phyloP scores from a whole-genome alignment of 2,888 invertebrate species.

The Acleris emargana region DNA sequence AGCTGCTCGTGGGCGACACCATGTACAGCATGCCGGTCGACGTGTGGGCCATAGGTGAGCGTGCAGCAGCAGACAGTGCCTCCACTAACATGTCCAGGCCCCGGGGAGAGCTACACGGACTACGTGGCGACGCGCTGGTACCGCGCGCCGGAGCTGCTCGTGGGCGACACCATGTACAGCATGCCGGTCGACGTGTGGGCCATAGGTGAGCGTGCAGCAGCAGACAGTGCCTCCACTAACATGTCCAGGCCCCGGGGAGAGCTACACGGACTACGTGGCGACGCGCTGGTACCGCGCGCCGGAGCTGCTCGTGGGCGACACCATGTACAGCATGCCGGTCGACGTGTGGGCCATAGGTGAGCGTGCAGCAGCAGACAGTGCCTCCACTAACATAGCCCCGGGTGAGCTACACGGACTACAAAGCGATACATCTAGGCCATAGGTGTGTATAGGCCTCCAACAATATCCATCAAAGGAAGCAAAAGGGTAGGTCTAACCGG shows the following conservation, averaged over 20 bases:
- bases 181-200: constrained; percentile 99
- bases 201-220: constrained; percentile 88
- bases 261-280: constrained; percentile 99
- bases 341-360: constrained; percentile 99
- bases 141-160: constrained; percentile 85
- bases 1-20: constrained; percentile 94
- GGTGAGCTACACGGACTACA: constrained; percentile 99
- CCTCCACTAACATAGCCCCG: constrained; percentile 86
- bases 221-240: constrained; percentile 43
- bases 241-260: constrained; percentile 94
- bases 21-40: constrained; percentile 96
- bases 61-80: constrained; percentile 46
- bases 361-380: constrained; percentile 72
- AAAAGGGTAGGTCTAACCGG: no score
- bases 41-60: constrained; percentile 96
- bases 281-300: constrained; percentile 96
- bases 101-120: constrained; percentile 99
- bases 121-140: constrained; percentile 99
- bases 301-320: constrained; percentile 93
- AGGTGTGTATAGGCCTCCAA: no score
- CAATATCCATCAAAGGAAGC: no score
- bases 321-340: constrained; percentile 94
- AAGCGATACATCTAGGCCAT: no score
- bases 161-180: constrained; percentile 97
- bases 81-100: constrained; percentile 84